Conservation (phyloP, 2,797 vertebrate species). For the Danio jaintianensis region DNA sequence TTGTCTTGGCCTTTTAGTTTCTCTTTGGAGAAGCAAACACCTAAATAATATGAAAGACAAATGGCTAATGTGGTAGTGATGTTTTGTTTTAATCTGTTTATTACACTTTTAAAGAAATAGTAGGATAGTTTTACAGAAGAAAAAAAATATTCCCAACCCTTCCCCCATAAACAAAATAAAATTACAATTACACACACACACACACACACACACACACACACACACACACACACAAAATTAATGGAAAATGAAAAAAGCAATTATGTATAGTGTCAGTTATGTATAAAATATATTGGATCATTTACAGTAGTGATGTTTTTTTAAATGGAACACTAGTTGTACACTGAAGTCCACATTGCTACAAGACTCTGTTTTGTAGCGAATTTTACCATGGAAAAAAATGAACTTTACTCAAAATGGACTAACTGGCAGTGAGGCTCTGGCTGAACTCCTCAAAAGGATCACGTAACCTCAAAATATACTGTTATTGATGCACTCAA, state of each 20-base stretch:
- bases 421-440: slow-evolving; percentile 56
- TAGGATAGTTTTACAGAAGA: no score
- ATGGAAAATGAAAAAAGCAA: no score
- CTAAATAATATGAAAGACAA: slow-evolving; percentile 5
- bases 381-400: slow-evolving; percentile 29
- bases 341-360: background rate
- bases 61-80: slow-evolving; percentile 12
- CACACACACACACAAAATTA: no score
- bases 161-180: no score
- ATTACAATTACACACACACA: no score
- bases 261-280: no score
- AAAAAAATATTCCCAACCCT: no score
- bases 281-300: no score
- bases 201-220: no score
- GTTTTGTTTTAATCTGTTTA: background rate
- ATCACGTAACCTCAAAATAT: slow-evolving; percentile 50
- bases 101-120: no score
- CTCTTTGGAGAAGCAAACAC: background rate
- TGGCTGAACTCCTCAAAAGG: slow-evolving; percentile 50
- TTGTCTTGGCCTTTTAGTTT: slow-evolving; percentile 12
- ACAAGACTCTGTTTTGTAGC: slow-evolving; percentile 8
- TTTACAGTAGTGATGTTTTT: background rate
- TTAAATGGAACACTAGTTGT: slow-evolving; percentile 4
- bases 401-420: slow-evolving; percentile 60
- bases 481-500: slow-evolving; percentile 58